Conservation (phyloP, 2,888 invertebrate species). For the Muschampia plurimacula region DNA sequence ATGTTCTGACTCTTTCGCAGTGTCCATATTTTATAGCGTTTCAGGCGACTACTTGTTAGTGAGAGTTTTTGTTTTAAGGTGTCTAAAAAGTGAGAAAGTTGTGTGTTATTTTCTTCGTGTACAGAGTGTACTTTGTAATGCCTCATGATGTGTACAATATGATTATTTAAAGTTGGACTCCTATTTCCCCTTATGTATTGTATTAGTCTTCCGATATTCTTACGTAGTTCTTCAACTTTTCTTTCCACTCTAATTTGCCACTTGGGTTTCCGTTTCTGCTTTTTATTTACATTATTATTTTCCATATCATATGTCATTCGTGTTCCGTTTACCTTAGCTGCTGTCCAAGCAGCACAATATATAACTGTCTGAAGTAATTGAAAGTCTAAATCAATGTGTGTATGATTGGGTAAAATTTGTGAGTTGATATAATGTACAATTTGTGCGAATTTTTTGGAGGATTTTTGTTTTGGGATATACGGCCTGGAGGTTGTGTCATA, state of each 20-base stretch:
- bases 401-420: background rate
- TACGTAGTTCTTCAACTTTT: constrained; percentile 2
- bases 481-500: background rate
- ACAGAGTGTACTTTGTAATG: background rate
- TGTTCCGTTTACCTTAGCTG: background rate
- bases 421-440: background rate
- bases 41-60: background rate
- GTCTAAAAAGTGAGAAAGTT: background rate
- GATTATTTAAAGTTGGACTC: background rate
- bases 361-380: background rate
- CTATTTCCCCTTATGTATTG: constrained; percentile 14
- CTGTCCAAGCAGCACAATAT: constrained; percentile 12
- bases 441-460: background rate
- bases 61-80: constrained; percentile 4
- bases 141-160: background rate
- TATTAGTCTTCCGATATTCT: constrained; percentile 8
- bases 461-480: no score
- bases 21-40: constrained; percentile 3
- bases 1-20: constrained; percentile 1
- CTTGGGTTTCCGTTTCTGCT: constrained; percentile 1
- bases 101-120: background rate
- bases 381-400: background rate
- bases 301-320: no score
- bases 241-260: constrained; percentile 13
- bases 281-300: no score